Percentiles rank a stretch among this genome's conserved stretches.
Evolutionary conservation across 2,797 vertebrate genomes (phyloP).

Genomic region (Cyprinella venusta): DNA sequence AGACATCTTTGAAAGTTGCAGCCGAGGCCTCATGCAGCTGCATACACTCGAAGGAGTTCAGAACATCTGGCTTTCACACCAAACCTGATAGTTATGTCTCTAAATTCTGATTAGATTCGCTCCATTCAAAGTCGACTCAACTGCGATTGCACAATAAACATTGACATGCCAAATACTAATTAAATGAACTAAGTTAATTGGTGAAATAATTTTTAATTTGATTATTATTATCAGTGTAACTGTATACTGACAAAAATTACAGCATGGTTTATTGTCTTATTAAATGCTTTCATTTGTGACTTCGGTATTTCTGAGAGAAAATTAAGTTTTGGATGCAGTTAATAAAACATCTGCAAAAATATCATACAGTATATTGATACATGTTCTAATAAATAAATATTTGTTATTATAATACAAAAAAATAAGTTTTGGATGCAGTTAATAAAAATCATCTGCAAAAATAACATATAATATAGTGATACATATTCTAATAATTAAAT

Average conservation of each 20-base stretch:
- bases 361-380: background rate
- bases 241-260: background rate
- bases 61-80: slow-evolving; percentile 20
- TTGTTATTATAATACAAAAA: background rate
- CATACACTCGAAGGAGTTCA: background rate
- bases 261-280: background rate
- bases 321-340: background rate
- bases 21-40: slow-evolving; percentile 7
- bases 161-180: background rate
- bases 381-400: background rate
- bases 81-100: background rate
- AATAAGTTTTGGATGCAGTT: background rate
- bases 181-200: background rate
- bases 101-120: slow-evolving; percentile 7
- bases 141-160: background rate
- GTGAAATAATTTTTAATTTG: too few relatives aligned
- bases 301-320: background rate
- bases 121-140: background rate
- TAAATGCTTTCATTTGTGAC: background rate
- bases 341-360: background rate
- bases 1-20: slow-evolving; percentile 4
- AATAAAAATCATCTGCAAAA: background rate
- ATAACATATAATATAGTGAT: background rate
- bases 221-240: background rate
- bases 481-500: too few relatives aligned